phyloP scores from a whole-genome alignment of 30 jellyfish, hydroid and myxozoan species.

The Nemopilema nomurai region DNA sequence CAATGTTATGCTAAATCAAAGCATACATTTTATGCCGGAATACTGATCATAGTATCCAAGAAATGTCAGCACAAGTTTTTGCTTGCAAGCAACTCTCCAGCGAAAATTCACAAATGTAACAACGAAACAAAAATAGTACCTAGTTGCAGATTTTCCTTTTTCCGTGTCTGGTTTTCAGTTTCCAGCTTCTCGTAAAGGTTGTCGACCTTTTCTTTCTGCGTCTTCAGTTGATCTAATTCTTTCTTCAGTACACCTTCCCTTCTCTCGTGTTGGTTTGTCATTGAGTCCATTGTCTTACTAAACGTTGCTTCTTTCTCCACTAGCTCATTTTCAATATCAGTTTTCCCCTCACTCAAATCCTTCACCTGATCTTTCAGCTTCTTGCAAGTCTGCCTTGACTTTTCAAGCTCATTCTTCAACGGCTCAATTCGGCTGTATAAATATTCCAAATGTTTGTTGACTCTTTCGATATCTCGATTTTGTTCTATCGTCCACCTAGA shows the following conservation, averaged over 20 bases:
- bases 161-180: constrained; percentile 2
- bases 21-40: no score
- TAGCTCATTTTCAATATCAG: constrained; percentile 15
- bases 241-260: constrained; percentile 25
- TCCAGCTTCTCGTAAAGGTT: constrained; percentile 10
- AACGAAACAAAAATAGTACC: constrained; percentile 6
- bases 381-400: constrained; percentile 15
- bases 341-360: constrained; percentile 13
- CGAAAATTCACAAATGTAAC: no score
- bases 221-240: constrained; percentile 18
- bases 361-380: constrained; percentile 37
- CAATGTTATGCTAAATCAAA: no score
- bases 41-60: no score
- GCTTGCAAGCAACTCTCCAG: no score
- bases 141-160: constrained; percentile 12
- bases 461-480: constrained; percentile 69
- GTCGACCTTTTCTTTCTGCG: background rate
- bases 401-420: constrained; percentile 51
- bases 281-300: background rate
- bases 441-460: constrained; percentile 67
- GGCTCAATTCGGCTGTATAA: constrained; percentile 61
- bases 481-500: constrained; percentile 79
- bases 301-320: constrained; percentile 13
- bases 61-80: no score
- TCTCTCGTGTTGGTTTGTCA: constrained; percentile 1